A percentile compares a stretch with the other conserved stretches of the same genome.
These are phyloP conservation scores for Lophochroa leadbeateri DNA, from an alignment of 2,113 vertebrate genomes.

Conservation along the genomic window DNA sequence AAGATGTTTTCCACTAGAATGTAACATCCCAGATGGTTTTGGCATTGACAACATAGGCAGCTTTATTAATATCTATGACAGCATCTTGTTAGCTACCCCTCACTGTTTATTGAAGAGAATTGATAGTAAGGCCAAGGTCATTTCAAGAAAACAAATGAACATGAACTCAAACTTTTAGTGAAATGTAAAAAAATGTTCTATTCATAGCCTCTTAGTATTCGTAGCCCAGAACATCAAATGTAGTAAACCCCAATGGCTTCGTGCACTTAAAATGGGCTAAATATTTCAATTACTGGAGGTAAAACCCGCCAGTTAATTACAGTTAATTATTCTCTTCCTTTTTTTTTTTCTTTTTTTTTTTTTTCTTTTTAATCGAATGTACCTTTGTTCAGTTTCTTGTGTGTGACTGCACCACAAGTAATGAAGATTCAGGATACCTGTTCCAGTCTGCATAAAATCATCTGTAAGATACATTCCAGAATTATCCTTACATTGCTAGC, in stretches of 20 bases:
- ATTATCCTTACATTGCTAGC: not conserved
- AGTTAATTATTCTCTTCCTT: not conserved
- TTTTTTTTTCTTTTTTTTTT: not conserved
- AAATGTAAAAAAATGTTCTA: not conserved
- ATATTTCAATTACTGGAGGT: not conserved
- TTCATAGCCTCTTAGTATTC: not conserved
- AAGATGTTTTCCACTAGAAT: not conserved
- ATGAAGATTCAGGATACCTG: not conserved
- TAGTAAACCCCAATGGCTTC: not conserved
- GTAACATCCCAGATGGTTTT: not conserved
- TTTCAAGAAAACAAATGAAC: not conserved
- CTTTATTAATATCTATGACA: not conserved
- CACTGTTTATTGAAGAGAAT: not conserved
- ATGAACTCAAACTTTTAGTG: not conserved
- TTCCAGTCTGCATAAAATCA: not conserved
- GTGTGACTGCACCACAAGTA: not conserved
- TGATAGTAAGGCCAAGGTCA: not conserved
- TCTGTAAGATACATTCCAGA: not conserved
- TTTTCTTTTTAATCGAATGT: rapidly evolving
- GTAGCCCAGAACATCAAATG: not conserved
- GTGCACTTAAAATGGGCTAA: not conserved
- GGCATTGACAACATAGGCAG: not conserved
- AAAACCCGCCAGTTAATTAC: not conserved
- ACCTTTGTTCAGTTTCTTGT: not conserved
- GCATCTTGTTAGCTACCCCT: not conserved